Evolutionary conservation across 2,888 invertebrate genomes (phyloP).

Genomic region (Cataglyphis cursor): DNA sequence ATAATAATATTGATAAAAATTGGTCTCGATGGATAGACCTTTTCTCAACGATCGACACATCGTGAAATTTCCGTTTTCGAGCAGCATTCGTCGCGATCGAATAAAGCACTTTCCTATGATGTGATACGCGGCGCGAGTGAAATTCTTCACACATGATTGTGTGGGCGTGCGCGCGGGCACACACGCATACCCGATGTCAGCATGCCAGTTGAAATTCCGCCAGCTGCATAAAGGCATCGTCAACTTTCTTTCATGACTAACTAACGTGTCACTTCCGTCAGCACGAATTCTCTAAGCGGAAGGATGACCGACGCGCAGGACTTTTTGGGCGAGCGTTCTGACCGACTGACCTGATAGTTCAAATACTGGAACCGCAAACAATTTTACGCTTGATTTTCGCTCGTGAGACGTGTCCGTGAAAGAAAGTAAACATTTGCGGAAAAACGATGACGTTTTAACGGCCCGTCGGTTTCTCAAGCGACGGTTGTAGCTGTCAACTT

Average conservation of each 20-base stretch:
- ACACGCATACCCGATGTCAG: constrained; percentile 19
- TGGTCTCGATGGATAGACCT: background rate
- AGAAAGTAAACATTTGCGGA: constrained; percentile 64
- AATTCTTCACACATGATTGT: constrained; percentile 58
- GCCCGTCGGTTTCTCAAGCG: background rate
- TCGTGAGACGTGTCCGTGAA: constrained; percentile 35
- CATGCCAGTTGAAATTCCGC: constrained; percentile 65
- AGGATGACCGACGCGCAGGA: constrained; percentile 54
- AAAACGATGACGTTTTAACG: constrained; percentile 34
- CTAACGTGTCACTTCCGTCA: constrained; percentile 77
- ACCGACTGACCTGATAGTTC: constrained; percentile 78
- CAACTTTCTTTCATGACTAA: constrained; percentile 79
- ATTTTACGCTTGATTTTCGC: constrained; percentile 68
- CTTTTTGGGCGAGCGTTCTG: constrained; percentile 63
- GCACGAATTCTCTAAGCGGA: constrained; percentile 73
- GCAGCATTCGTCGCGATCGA: background rate
- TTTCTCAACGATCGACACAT: background rate
- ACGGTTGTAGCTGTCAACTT: background rate
- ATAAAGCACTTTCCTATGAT: constrained; percentile 55
- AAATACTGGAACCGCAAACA: constrained; percentile 47
- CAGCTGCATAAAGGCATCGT: constrained; percentile 67
- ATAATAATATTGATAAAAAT: background rate
- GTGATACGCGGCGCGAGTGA: constrained; percentile 59
- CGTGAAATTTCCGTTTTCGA: constrained; percentile 32
- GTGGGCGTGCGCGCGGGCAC: constrained; percentile 48